These are phyloP conservation scores for Pogoniulus pusillus DNA, from an alignment of 2,797 vertebrate species.

Conservation along the genomic window DNA sequence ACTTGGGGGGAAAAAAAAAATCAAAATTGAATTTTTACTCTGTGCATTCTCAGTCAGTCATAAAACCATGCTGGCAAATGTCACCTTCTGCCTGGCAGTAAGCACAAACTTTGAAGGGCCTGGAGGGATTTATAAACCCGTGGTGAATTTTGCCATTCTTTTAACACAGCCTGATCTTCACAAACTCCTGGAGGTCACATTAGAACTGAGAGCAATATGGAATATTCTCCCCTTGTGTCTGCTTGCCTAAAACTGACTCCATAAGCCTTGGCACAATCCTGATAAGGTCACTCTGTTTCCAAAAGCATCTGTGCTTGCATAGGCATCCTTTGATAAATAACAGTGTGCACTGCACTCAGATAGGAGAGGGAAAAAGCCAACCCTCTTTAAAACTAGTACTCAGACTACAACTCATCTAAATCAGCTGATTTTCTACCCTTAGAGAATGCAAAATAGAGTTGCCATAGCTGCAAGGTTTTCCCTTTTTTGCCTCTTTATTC, in stretches of 20 bases:
- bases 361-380: background rate
- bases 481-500: background rate
- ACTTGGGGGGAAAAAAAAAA: background rate
- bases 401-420: background rate
- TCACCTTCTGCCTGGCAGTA: constrained; percentile 51
- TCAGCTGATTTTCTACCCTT: background rate
- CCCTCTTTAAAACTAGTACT: background rate
- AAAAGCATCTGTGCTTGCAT: constrained; percentile 41
- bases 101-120: constrained; percentile 49
- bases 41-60: constrained; percentile 1
- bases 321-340: constrained; percentile 28
- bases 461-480: background rate
- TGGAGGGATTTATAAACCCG: constrained; percentile 24
- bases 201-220: background rate
- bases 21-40: background rate
- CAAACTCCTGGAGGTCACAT: constrained; percentile 25
- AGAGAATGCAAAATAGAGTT: background rate
- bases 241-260: constrained; percentile 19
- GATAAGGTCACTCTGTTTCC: constrained; percentile 49
- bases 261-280: constrained; percentile 21
- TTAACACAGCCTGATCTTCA: constrained; percentile 3
- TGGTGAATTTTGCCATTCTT: constrained; percentile 44
- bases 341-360: background rate
- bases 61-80: constrained; percentile 48
- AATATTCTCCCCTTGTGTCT: background rate